A percentile compares a stretch with the other conserved stretches of the same genome.
phyloP scores from a whole-genome alignment of 2,797 vertebrate species.

The Characodon lateralis region DNA sequence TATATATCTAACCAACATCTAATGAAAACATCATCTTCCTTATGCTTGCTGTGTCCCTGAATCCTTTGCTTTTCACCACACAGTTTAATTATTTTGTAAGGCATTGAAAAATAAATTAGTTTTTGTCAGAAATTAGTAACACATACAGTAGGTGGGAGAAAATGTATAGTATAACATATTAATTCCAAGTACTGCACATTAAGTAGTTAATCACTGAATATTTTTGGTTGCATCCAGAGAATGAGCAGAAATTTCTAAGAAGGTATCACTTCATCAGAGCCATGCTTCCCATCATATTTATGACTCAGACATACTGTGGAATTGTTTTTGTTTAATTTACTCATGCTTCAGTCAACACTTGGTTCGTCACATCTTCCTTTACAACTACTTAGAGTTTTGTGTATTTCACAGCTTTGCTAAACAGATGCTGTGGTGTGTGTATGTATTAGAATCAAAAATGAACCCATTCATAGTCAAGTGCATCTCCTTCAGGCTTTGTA shows the following conservation, averaged over 20 bases:
- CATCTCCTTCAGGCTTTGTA: conserved; percentile 35
- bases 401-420: conserved; percentile 3
- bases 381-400: neutral
- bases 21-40: too few relatives aligned
- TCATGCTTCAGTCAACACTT: neutral
- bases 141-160: neutral
- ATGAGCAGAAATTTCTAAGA: neutral
- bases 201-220: neutral
- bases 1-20: too few relatives aligned
- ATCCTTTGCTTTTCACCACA: too few relatives aligned
- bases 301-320: neutral
- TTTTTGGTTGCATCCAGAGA: neutral
- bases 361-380: conserved; percentile 3
- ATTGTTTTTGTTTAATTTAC: conserved; percentile 7
- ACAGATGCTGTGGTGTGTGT: neutral
- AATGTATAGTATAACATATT: neutral
- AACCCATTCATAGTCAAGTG: conserved; percentile 27
- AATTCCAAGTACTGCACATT: neutral
- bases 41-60: too few relatives aligned
- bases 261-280: neutral
- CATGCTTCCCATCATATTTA: neutral
- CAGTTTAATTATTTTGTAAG: neutral
- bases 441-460: conserved; percentile 22
- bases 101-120: neutral
- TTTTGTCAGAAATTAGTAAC: neutral